Evolutionary conservation across 1,140 invertebrate species (phyloP).

Genomic region (Campodea augens): DNA sequence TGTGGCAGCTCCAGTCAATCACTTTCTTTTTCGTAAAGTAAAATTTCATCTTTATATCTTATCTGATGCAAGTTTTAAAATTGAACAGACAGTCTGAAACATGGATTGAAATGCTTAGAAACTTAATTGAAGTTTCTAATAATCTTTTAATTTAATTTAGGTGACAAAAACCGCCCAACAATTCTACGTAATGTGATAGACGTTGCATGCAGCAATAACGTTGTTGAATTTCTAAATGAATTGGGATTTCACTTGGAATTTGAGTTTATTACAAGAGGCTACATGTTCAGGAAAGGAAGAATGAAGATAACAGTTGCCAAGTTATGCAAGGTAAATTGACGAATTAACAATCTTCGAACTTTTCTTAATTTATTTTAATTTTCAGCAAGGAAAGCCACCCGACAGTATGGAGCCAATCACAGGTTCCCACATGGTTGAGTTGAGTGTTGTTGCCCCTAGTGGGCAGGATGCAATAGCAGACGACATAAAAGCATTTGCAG

Average conservation of each 20-base stretch:
- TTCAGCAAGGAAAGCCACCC: conserved; percentile 36
- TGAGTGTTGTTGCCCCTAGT: conserved; percentile 79
- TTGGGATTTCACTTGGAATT: conserved; percentile 77
- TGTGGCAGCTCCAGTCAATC: no score
- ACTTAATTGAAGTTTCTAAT: no score
- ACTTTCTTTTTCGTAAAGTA: no score
- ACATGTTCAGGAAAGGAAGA: conserved; percentile 87
- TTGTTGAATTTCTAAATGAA: conserved; percentile 81
- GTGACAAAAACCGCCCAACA: conserved; percentile 72
- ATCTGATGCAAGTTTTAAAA: no score
- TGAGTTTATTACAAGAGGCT: conserved; percentile 84
- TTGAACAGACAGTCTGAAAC: no score
- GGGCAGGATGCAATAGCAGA: conserved; percentile 88
- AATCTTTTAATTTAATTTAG: no score
- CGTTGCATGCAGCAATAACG: conserved; percentile 68
- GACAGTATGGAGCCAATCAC: conserved; percentile 66
- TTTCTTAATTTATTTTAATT: conserved; percentile 7
- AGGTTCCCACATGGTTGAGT: conserved; percentile 81
- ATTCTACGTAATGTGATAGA: conserved; percentile 79
- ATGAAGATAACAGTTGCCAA: conserved; percentile 95
- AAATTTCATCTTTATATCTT: no score
- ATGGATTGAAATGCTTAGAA: no score
- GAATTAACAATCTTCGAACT: not conserved
- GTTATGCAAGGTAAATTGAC: conserved; percentile 52
- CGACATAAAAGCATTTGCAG: conserved; percentile 87